Evolutionary conservation across 2,113 vertebrate species (phyloP).

Genomic region (Callaeas wilsoni): DNA sequence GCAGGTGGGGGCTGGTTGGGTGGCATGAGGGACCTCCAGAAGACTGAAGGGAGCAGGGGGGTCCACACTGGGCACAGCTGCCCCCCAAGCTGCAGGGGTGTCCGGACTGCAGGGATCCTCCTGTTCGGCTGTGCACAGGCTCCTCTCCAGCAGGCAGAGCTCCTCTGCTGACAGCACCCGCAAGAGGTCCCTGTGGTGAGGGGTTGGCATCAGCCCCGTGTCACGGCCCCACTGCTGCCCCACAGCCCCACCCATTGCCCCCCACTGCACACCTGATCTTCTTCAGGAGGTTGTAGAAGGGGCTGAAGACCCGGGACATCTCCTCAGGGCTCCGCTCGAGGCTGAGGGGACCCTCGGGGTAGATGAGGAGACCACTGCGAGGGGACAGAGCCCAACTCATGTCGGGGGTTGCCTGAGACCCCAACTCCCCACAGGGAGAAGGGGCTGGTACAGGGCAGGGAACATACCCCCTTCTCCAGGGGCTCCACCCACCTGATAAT

Average conservation of each 20-base stretch:
- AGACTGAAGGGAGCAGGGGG: background rate
- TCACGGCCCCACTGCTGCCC: background rate
- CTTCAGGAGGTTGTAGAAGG: slow-evolving; percentile 67
- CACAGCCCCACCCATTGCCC: rapidly evolving
- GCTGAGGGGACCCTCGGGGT: slow-evolving; percentile 73
- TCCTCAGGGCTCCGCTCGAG: slow-evolving; percentile 64
- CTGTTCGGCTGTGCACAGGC: slow-evolving; percentile 52
- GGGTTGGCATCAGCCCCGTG: background rate
- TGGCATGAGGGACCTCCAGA: background rate
- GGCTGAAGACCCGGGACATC: slow-evolving; percentile 73
- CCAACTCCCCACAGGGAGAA: background rate
- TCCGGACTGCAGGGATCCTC: background rate
- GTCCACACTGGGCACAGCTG: background rate
- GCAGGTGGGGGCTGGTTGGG: background rate
- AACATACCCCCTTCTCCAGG: background rate
- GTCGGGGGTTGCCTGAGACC: rapidly evolving
- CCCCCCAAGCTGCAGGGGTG: background rate
- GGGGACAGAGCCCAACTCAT: background rate
- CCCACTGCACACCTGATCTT: slow-evolving; percentile 64
- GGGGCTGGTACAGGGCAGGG: background rate
- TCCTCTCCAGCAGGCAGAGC: slow-evolving; percentile 67
- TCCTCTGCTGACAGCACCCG: slow-evolving; percentile 63
- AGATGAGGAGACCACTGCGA: slow-evolving; percentile 72
- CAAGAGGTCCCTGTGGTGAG: slow-evolving; percentile 56
- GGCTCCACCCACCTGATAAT: slow-evolving; percentile 69